A percentile compares a stretch with the other conserved stretches of the same genome.
These are phyloP conservation scores for Hipparchia sbordonii DNA, from an alignment of 2,888 invertebrate species.

Conservation along the genomic window DNA sequence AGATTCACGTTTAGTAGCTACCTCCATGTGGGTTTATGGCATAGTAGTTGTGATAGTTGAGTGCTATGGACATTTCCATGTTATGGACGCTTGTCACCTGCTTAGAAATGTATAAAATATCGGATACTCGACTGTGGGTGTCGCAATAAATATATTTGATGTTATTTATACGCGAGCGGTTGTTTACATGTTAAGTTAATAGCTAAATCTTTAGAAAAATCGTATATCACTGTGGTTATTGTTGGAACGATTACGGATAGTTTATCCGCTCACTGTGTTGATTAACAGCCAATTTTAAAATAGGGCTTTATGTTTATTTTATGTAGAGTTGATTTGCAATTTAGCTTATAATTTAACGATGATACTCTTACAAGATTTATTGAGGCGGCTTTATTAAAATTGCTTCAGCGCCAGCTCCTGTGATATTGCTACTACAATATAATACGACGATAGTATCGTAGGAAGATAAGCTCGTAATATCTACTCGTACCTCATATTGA, in stretches of 20 bases:
- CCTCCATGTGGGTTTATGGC: conserved; percentile 43
- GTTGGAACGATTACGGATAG: conserved; percentile 3
- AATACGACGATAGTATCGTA: neutral
- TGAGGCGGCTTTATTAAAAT: neutral
- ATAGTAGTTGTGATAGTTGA: conserved; percentile 44
- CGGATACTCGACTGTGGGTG: conserved; percentile 23
- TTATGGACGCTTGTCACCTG: conserved; percentile 45
- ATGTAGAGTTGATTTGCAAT: neutral
- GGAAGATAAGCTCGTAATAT: conserved; percentile 7
- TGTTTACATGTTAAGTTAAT: conserved; percentile 26
- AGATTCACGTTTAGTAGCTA: conserved; percentile 40
- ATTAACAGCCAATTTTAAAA: conserved; percentile 1
- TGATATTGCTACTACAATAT: neutral
- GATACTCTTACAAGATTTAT: neutral
- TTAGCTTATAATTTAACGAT: neutral
- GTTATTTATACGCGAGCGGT: conserved; percentile 21
- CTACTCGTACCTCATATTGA: conserved; percentile 23
- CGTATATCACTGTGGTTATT: conserved; percentile 4
- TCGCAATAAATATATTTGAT: conserved; percentile 29
- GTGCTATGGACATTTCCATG: conserved; percentile 37
- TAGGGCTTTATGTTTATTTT: neutral
- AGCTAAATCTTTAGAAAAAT: conserved; percentile 17
- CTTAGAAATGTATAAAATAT: conserved; percentile 42
- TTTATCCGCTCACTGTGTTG: neutral
- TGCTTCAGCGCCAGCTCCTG: neutral